Evolutionary conservation across 2,113 vertebrate genomes (phyloP).

Genomic region (Natator depressus): DNA sequence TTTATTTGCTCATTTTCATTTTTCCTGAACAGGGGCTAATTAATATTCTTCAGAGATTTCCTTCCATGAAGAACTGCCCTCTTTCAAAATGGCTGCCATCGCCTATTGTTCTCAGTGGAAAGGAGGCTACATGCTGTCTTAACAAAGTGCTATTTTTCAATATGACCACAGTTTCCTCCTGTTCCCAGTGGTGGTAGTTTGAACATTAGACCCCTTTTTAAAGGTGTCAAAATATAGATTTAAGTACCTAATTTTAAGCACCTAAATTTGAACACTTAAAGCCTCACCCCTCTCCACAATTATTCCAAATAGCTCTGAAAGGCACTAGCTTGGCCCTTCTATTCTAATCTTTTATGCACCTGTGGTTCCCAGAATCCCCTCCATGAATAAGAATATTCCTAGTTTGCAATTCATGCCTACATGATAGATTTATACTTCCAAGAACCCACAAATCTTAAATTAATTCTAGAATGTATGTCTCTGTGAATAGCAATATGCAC

Average conservation of each 20-base stretch:
- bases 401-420: slow-evolving; percentile 40
- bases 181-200: background rate
- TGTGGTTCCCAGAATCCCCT: slow-evolving; percentile 38
- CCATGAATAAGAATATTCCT: slow-evolving; percentile 58
- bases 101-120: background rate
- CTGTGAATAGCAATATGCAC: slow-evolving; percentile 23
- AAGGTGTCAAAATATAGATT: background rate
- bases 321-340: background rate
- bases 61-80: background rate
- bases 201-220: background rate
- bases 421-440: slow-evolving; percentile 38
- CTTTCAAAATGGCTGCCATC: background rate
- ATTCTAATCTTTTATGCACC: slow-evolving; percentile 52
- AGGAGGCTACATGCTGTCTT: background rate
- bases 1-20: background rate
- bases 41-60: background rate
- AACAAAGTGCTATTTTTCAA: background rate
- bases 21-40: background rate
- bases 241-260: background rate
- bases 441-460: slow-evolving; percentile 52
- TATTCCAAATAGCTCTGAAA: slow-evolving; percentile 28
- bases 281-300: background rate
- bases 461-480: background rate
- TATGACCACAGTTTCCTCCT: background rate
- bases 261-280: background rate